Evolutionary conservation across 1,140 invertebrate genomes (phyloP).

Genomic region (Xylocopa sonorina): DNA sequence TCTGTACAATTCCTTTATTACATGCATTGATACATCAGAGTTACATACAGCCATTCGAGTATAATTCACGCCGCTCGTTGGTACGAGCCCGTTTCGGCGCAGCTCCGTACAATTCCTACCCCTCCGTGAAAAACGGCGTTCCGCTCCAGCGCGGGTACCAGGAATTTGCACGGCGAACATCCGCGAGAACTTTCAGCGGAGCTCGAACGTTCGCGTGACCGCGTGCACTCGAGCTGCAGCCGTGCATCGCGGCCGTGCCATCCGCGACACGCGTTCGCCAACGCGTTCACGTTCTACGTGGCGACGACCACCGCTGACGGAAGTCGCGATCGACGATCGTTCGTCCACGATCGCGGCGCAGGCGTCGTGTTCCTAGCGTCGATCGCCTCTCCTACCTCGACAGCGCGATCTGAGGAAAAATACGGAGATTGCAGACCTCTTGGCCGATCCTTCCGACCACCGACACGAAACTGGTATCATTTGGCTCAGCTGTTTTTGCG

Average conservation of each 20-base stretch:
- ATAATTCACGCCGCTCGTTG: constrained; percentile 3
- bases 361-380: not conserved
- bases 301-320: not conserved
- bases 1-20: constrained; percentile 46
- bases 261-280: not conserved
- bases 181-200: not conserved
- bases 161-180: constrained; percentile 17
- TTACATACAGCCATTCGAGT: constrained; percentile 38
- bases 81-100: not conserved
- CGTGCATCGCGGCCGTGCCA: constrained; percentile 3
- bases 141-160: not conserved
- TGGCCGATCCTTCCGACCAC: not conserved
- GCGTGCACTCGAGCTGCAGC: not conserved
- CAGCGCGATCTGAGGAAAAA: constrained; percentile 7
- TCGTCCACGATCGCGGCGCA: not conserved
- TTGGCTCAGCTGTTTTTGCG: not conserved
- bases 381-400: not conserved
- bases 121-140: not conserved
- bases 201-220: not conserved
- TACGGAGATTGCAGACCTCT: not conserved
- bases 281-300: not conserved
- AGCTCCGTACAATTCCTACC: not conserved
- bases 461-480: too few species aligned
- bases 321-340: not conserved
- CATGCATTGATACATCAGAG: constrained; percentile 32